phyloP scores from a whole-genome alignment of 2,888 invertebrate species.

The Heliconius cydno region DNA sequence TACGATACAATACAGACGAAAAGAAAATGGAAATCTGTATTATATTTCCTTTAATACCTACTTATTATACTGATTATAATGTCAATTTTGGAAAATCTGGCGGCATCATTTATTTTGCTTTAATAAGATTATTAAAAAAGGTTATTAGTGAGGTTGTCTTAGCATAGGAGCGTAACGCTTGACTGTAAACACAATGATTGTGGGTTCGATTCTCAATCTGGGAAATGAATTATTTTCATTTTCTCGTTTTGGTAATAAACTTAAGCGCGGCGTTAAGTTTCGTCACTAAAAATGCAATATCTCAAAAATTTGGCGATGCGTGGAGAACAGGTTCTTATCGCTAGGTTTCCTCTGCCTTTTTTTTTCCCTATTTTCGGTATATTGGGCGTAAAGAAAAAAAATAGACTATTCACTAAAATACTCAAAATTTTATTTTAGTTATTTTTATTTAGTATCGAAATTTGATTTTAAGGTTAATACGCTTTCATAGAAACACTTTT shows the following conservation, averaged over 20 bases:
- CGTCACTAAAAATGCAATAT: too few species aligned
- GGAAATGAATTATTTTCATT: neutral
- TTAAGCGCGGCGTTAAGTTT: neutral
- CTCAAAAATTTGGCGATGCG: too few species aligned
- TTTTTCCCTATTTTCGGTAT: too few species aligned
- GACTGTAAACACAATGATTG: neutral
- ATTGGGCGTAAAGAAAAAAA: too few species aligned
- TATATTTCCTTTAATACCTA: neutral
- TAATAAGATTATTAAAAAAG: conserved; percentile 1
- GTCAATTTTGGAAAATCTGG: neutral
- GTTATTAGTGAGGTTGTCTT: neutral
- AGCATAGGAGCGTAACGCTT: neutral
- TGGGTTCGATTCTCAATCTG: neutral
- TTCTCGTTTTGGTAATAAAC: neutral
- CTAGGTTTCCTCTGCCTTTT: neutral
- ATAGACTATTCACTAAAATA: too few species aligned
- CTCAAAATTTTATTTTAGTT: too few species aligned
- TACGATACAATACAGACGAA: neutral
- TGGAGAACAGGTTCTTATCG: neutral
- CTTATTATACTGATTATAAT: neutral
- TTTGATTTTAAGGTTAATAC: too few species aligned
- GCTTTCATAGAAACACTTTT: neutral
- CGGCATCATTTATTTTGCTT: neutral
- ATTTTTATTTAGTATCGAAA: too few species aligned
- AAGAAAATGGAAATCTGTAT: too few species aligned